phyloP scores from a whole-genome alignment of 2,113 vertebrate genomes.

The Prochilodus magdalenae region DNA sequence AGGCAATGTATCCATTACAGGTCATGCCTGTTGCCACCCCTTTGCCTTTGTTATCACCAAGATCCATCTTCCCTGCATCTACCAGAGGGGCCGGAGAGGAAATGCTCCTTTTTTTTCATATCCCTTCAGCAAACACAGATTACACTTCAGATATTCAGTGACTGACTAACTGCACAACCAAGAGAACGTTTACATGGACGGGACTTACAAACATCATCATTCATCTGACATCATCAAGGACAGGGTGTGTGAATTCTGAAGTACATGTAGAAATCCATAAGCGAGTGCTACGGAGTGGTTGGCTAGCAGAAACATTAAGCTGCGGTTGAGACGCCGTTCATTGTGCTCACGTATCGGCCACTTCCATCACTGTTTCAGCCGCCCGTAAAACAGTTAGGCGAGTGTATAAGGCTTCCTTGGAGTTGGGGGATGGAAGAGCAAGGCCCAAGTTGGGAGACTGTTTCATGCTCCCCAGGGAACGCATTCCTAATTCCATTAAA shows the following conservation, averaged over 20 bases:
- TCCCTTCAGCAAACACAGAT: conserved; percentile 31
- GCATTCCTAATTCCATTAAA: conserved; percentile 47
- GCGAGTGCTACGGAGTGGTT: too few species aligned
- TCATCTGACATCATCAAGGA: too few species aligned
- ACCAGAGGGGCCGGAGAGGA: conserved; percentile 22
- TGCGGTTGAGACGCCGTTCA: too few species aligned
- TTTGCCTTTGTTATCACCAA: conserved; percentile 24
- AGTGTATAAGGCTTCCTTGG: not conserved
- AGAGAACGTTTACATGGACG: too few species aligned
- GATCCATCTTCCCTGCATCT: conserved; percentile 8
- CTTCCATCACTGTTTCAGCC: not conserved
- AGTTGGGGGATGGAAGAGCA: conserved; percentile 6
- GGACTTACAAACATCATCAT: too few species aligned
- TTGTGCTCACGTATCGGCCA: not conserved
- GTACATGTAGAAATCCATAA: too few species aligned
- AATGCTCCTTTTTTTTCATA: conserved; percentile 18
- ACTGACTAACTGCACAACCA: not conserved
- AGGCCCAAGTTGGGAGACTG: conserved; percentile 28
- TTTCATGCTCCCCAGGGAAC: conserved; percentile 34
- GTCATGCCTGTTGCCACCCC: not conserved
- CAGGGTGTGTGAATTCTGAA: too few species aligned
- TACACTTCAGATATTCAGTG: conserved; percentile 7
- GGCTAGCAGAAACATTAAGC: too few species aligned
- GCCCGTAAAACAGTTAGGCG: not conserved
- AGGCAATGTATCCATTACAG: not conserved